Evolutionary conservation across 2,888 invertebrate species (phyloP), one percentile per base, ranked within the genome.

Genomic region (Caenorhabditis zanzibari): DNA sequence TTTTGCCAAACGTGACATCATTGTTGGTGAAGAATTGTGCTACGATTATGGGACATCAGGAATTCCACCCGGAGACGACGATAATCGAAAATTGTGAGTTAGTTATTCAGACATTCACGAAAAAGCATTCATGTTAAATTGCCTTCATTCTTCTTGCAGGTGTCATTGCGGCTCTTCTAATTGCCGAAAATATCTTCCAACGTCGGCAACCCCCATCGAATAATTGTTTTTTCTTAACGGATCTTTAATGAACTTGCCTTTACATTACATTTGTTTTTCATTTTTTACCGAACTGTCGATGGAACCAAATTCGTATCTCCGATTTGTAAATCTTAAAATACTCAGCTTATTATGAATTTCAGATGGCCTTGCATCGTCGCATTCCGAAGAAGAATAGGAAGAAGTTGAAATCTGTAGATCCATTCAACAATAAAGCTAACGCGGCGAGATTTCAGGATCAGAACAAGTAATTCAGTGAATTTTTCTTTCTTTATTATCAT

Each of bases 381-480:
- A 88, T 87, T 49, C 88, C 86, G 41, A 84, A 86, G 47, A 87
- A 88, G 79, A 89, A 86, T 49, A 81, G 89, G 7, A 89, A 89
- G 82, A 89, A 89, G 85, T 80, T 89, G 73, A 89, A 88, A 58
- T 81, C 86, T 38, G 84, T 87, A 44, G 88, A 89, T 63, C 86
- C 87, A n/a, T 88, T 85, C 83, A 88, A 88, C 69, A 84, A 44
- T 19, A 86, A 86, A 47, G 84, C 77, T 1, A 82, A 81, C 38
- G 81, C 84, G 0, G 58, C 69, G 14, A 72, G 74, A 68, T 66
- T 72, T 12, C 54, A 75, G 61, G 82, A 76, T 6, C 16, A 24
- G 16, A 66, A 66, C 6, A 74, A 80, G 84, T 71, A 14, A 66
- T 32, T 32, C 32, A 6, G 5, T 6, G 7, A 32, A 32, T 6